Conservation (phyloP, 2,888 invertebrate species). For the Hydriomena furcata region DNA sequence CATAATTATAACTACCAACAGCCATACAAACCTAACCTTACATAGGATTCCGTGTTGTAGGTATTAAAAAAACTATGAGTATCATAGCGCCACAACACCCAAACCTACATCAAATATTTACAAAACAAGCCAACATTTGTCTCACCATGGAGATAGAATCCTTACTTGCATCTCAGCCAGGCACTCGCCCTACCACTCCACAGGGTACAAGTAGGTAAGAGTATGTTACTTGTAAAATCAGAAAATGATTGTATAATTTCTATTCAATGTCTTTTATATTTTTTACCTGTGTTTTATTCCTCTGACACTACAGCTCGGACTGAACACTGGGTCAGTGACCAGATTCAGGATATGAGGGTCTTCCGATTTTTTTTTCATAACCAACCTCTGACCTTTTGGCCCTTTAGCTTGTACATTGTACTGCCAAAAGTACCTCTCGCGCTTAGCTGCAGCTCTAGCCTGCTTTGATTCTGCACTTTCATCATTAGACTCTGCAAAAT, state of each 20-base stretch:
- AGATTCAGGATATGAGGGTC: constrained; percentile 96
- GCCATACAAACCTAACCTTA: too few species aligned
- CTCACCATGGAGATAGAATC: too few species aligned
- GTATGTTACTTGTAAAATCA: too few species aligned
- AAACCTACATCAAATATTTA: too few species aligned
- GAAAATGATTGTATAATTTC: not conserved
- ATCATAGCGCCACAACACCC: too few species aligned
- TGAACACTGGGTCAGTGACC: constrained; percentile 98
- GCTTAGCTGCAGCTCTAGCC: constrained; percentile 81
- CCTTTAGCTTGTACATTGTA: constrained; percentile 99
- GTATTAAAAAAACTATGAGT: too few species aligned
- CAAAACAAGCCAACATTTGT: too few species aligned
- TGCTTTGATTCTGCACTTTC: constrained; percentile 81
- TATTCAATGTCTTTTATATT: not conserved
- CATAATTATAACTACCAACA: too few species aligned
- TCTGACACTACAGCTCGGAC: constrained; percentile 94
- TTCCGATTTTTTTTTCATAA: constrained; percentile 92
- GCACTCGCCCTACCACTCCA: too few species aligned
- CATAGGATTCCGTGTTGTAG: too few species aligned
- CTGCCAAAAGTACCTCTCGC: constrained; percentile 97
- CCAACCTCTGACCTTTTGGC: constrained; percentile 95
- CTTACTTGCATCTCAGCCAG: too few species aligned
- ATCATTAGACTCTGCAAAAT: constrained; percentile 85
- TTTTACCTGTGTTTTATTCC: constrained; percentile 93
- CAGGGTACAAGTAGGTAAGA: too few species aligned